Evolutionary conservation across 2,797 vertebrate species (phyloP), one percentile per base, ranked within the genome.

Genomic region (Macropus fuliginosus): DNA sequence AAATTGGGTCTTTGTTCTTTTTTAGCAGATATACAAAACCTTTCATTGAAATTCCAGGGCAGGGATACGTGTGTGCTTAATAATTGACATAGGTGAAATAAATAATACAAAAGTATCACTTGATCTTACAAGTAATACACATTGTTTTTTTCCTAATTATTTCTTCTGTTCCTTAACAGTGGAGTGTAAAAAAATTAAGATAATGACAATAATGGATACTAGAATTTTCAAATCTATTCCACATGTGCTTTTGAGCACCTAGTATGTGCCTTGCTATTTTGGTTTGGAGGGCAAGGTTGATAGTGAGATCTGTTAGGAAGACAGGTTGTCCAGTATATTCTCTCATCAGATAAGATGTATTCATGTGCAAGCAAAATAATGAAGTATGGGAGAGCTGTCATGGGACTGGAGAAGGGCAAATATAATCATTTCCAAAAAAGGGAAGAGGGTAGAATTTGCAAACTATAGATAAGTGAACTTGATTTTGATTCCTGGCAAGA

Each of bases 111-210:
- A 91, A 87, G n/a, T 52, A n/a, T 0, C 14, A 10, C 81, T 50
- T 96, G 93, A 90, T 29, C 91, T 97, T 96, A 95, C 93, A 94
- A 95, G 87, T 93, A 56, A 18, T 62, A 31, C 57, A 40, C 56
- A 34, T 27, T 94, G 74, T 94, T 87, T 90, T 10, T 57, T 34
- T 34, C 46, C 52, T 89, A 40, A 92, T 95, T 91, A 92, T 93
- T 95, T 90, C 93, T 29, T 96, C 97, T 97, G 54, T 97, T 95
- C 46, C 87, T 94, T 93, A 96, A 94, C 90, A 97, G 92, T 93
- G 31, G 18, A 56, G 27, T 94, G 91, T 97, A 59, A 95, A 95
- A 52, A 94, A 97, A 96, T 92, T 57, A 97, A 95, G 95, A 96
- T 90, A 95, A 90, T 93, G 96, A 96, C 93, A 94, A 96, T 91